Evolutionary conservation across 2,113 vertebrate species (phyloP), one percentile per base, ranked within the genome.

Genomic region (Okapia johnstoni): DNA sequence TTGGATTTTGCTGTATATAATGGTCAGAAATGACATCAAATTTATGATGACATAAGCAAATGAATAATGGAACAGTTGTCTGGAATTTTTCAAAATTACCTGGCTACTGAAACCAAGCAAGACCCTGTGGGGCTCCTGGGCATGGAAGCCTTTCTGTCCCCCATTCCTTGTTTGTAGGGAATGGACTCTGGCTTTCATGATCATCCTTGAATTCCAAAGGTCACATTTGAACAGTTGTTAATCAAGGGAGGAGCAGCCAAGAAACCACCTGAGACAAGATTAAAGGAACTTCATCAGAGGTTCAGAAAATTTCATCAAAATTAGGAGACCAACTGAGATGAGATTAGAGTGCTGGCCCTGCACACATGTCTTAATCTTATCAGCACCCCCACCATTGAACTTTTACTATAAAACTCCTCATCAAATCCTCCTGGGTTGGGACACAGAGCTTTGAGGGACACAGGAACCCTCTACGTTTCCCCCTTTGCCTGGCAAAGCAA

Each of bases 21-120:
- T 86, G 52, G 30, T 83, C 88, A 33, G 50, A 86, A 96, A 95
- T 33, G 57, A 88, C 23, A 79, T 33, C 87, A 57, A 66, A 11
- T 60, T 83, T 96, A n/a, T 80, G 52, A 92, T 90, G 50, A 55
- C 13, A 93, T 85, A 88, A 70, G 48, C 58, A 85, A 93, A 95
- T 95, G 40, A 96, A 93, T 90, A 92, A 89, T 61, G 58, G 21
- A 77, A 89, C 7, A 40, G 36, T 85, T 91, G 55, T 52, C 63
- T 94, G 76, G 76, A 94, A 87, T 87, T 95, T 96, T 28, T 4
- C 19, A 40, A 96, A 90, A 60, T 87, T 73, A 60, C 50, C 25
- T 87, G 60, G 46, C 66, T 40, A 73, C 66, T 73, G 66, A 40
- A 73, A 13, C 66, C 66, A 40, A 73, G 36, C 36, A 73, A 36